phyloP scores from a whole-genome alignment of 2,888 invertebrate species.

The Spisula subtruncata region DNA sequence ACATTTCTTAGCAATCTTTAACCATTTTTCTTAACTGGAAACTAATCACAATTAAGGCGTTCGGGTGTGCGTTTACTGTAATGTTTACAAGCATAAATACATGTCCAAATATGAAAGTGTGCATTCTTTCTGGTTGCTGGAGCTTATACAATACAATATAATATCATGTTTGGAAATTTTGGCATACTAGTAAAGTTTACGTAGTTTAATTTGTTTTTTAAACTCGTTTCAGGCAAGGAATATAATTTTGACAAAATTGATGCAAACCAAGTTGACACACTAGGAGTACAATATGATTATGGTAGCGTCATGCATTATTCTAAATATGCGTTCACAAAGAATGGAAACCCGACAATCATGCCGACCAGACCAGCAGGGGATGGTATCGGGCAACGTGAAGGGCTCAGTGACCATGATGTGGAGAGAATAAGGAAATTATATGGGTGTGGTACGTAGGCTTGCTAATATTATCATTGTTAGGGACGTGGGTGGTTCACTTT shows the following conservation, averaged over 20 bases:
- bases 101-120: too few relatives aligned
- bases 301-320: slow-evolving; percentile 81
- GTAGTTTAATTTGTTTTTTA: neutral
- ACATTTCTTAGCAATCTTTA: too few relatives aligned
- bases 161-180: too few relatives aligned
- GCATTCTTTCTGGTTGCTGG: too few relatives aligned
- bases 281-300: slow-evolving; percentile 79
- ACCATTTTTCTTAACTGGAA: too few relatives aligned
- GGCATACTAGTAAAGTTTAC: too few relatives aligned
- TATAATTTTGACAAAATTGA: slow-evolving; percentile 77
- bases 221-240: slow-evolving; percentile 70
- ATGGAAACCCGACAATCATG: slow-evolving; percentile 77
- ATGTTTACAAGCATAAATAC: too few relatives aligned
- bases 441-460: slow-evolving; percentile 69
- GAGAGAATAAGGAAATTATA: slow-evolving; percentile 73
- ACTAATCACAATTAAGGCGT: too few relatives aligned
- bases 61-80: too few relatives aligned
- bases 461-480: too few relatives aligned
- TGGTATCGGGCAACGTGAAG: slow-evolving; percentile 75
- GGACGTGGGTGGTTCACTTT: too few relatives aligned
- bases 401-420: slow-evolving; percentile 74
- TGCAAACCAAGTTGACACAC: slow-evolving; percentile 69
- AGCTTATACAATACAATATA: too few relatives aligned
- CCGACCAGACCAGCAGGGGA: slow-evolving; percentile 71
- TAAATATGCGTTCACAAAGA: slow-evolving; percentile 77